A percentile compares a stretch with the other conserved stretches of the same genome.
Conservation (phyloP, 2,888 invertebrate genomes). For the Heliconius charithonia region DNA sequence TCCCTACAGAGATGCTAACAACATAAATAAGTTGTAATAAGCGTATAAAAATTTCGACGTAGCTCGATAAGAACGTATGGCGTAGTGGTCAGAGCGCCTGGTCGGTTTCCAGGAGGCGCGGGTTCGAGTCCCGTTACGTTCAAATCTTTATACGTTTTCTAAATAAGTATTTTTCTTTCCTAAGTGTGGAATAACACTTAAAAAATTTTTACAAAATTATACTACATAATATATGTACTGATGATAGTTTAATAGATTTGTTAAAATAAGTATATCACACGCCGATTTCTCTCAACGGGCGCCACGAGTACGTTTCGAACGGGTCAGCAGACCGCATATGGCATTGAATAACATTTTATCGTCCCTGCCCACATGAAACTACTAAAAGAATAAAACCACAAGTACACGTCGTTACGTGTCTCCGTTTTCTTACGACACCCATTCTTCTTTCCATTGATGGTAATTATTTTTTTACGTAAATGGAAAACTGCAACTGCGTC, state of each 20-base stretch:
- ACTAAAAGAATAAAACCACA: conserved; percentile 29
- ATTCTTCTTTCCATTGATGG: conserved; percentile 4
- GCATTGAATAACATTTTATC: conserved; percentile 67
- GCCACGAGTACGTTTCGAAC: conserved; percentile 55
- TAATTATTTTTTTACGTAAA: conserved; percentile 17
- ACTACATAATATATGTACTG: no score
- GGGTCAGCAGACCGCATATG: conserved; percentile 60
- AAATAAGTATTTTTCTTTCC: no score
- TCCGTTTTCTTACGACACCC: conserved; percentile 4
- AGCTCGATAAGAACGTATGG: no score
- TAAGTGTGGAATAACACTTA: no score
- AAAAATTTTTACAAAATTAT: no score
- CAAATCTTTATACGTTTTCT: no score
- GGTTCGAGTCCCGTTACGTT: no score
- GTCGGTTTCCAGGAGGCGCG: no score
- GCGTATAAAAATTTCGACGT: no score
- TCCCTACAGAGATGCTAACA: no score
- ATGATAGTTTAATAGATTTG: background rate
- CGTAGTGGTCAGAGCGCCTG: no score
- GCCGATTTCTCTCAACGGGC: conserved; percentile 29
- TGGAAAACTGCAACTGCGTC: background rate
- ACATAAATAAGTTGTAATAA: no score
- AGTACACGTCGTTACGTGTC: background rate
- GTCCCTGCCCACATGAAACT: conserved; percentile 62
- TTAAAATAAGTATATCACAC: conserved; percentile 7